phyloP scores from a whole-genome alignment of 2,113 vertebrate species.

The Chionis minor region DNA sequence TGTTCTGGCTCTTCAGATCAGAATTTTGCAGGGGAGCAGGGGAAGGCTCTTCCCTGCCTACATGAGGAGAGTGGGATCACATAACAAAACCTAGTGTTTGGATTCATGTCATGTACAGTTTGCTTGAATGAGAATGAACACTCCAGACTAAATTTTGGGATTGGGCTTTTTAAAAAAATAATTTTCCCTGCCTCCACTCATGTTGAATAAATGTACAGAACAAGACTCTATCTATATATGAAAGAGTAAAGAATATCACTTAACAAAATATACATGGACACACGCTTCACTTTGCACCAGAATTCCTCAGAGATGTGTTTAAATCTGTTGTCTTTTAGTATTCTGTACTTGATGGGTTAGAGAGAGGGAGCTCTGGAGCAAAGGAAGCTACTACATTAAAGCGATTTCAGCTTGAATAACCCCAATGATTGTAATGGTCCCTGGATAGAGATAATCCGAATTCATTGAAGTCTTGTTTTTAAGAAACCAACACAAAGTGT shows the following conservation, averaged over 20 bases:
- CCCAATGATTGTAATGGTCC: background rate
- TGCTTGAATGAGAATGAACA: background rate
- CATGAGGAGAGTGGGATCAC: background rate
- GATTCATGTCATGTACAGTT: background rate
- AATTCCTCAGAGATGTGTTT: background rate
- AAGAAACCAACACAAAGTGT: background rate
- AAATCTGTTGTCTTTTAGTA: background rate
- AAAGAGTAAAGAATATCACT: background rate
- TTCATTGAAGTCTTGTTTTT: background rate
- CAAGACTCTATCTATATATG: background rate
- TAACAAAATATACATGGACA: background rate
- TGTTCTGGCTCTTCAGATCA: background rate
- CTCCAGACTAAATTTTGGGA: background rate
- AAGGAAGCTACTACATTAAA: background rate
- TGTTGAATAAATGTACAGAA: background rate
- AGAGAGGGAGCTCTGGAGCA: background rate
- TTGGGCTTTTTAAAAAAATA: background rate
- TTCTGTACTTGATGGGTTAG: background rate
- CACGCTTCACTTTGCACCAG: background rate
- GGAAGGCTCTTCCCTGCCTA: background rate
- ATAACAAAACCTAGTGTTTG: background rate
- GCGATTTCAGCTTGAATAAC: background rate
- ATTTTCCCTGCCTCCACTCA: background rate
- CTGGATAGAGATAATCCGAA: background rate
- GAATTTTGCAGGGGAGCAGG: rapidly evolving